A percentile compares a stretch with the other conserved stretches of the same genome.
Evolutionary conservation across 2,797 vertebrate genomes (phyloP).

Genomic region (Halcyon chelicuti): DNA sequence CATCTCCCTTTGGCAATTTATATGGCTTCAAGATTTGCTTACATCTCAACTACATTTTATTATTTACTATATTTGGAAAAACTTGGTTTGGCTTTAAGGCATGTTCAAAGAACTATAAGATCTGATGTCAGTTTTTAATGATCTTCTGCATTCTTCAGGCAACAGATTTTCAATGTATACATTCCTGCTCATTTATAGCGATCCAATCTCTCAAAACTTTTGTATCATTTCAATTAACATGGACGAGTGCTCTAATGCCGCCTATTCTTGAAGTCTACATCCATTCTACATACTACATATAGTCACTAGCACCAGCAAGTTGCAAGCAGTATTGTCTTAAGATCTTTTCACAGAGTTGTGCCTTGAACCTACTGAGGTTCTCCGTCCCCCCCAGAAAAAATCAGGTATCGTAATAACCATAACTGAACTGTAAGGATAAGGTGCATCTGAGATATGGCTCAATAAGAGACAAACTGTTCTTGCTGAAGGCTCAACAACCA

Average conservation of each 20-base stretch:
- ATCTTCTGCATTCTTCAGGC: not conserved
- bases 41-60: not conserved
- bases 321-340: not conserved
- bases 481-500: not conserved
- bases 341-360: not conserved
- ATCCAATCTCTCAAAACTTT: not conserved
- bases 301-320: not conserved
- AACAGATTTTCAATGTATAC: not conserved
- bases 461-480: not conserved
- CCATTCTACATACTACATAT: not conserved
- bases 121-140: not conserved
- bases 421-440: not conserved
- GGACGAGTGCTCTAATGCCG: not conserved
- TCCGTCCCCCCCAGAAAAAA: rapidly evolving
- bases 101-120: not conserved
- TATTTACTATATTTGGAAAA: not conserved
- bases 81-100: not conserved
- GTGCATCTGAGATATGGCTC: not conserved
- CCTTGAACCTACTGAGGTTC: not conserved
- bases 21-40: not conserved
- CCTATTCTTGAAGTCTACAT: not conserved
- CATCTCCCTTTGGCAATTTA: not conserved
- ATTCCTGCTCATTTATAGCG: not conserved
- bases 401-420: not conserved
- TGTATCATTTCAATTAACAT: not conserved